phyloP scores from a whole-genome alignment of 2,888 invertebrate species.

The Zonitis immaculata region DNA sequence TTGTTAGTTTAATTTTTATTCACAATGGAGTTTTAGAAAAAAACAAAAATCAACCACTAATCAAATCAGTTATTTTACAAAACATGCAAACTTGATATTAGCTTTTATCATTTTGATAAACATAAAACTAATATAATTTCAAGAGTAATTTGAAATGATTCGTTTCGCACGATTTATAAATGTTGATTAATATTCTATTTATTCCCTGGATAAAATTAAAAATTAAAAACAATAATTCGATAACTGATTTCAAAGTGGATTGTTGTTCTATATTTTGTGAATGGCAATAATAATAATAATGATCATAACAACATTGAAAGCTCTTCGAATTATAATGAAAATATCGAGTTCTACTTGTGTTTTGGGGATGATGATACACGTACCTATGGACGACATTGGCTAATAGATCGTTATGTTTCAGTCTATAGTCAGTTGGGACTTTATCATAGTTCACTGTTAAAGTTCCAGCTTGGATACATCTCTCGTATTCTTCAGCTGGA shows the following conservation, averaged over 20 bases:
- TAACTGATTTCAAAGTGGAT: background rate
- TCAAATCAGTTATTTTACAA: constrained; percentile 20
- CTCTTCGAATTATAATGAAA: too few relatives aligned
- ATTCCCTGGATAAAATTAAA: too few relatives aligned
- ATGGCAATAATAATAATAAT: constrained; percentile 3
- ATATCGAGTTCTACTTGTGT: background rate
- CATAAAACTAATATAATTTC: background rate
- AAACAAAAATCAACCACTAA: constrained; percentile 8
- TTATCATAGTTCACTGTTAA: constrained; percentile 91
- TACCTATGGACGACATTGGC: constrained; percentile 95
- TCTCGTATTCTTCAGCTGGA: constrained; percentile 86
- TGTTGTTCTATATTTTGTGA: background rate
- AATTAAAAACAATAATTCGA: too few relatives aligned
- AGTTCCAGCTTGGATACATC: constrained; percentile 86
- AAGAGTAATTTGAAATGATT: background rate
- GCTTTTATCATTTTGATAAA: background rate
- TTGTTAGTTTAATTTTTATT: background rate
- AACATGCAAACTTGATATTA: constrained; percentile 4
- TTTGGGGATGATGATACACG: constrained; percentile 25
- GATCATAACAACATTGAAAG: background rate
- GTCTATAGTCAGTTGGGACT: constrained; percentile 84
- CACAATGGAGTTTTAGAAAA: too few relatives aligned
- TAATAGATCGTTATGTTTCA: constrained; percentile 89
- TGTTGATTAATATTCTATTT: too few relatives aligned
- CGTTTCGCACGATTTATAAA: background rate